Evolutionary conservation across 2,113 vertebrate genomes (phyloP).

Genomic region (Centrocercus urophasianus): DNA sequence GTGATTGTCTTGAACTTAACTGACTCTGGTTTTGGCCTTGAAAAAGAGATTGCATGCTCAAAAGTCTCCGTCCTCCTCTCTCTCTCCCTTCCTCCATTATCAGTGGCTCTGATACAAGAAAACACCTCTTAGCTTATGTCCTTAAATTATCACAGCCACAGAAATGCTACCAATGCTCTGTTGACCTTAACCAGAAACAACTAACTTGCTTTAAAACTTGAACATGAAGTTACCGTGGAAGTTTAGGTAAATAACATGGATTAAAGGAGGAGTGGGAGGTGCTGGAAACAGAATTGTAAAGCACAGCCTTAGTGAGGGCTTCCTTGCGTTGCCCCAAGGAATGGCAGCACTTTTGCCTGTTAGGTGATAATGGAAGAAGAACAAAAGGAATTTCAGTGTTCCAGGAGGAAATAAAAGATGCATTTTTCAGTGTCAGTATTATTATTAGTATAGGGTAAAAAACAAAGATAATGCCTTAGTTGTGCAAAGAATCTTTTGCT

Average conservation of each 20-base stretch:
- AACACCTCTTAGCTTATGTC: neutral
- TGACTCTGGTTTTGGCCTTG: neutral
- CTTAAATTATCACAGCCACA: neutral
- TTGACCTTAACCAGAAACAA: neutral
- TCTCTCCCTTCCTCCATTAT: neutral
- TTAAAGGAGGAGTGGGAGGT: neutral
- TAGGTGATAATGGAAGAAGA: neutral
- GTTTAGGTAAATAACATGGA: neutral
- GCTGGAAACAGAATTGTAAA: neutral
- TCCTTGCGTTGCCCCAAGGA: neutral
- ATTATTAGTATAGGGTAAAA: neutral
- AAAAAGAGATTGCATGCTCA: neutral
- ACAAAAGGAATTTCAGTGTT: neutral
- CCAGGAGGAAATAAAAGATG: neutral
- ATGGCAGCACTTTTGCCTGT: neutral
- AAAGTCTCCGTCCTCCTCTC: neutral
- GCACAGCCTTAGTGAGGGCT: neutral
- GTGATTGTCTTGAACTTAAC: neutral
- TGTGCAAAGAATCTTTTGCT: constrained; percentile 4
- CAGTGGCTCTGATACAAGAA: neutral
- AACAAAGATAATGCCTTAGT: neutral
- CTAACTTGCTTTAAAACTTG: neutral
- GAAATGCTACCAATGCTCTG: neutral
- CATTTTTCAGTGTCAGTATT: neutral
- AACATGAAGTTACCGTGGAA: neutral